Percentiles rank a stretch among this genome's conserved stretches.
Evolutionary conservation across 2,797 vertebrate species (phyloP).

Genomic region (Picus viridis): DNA sequence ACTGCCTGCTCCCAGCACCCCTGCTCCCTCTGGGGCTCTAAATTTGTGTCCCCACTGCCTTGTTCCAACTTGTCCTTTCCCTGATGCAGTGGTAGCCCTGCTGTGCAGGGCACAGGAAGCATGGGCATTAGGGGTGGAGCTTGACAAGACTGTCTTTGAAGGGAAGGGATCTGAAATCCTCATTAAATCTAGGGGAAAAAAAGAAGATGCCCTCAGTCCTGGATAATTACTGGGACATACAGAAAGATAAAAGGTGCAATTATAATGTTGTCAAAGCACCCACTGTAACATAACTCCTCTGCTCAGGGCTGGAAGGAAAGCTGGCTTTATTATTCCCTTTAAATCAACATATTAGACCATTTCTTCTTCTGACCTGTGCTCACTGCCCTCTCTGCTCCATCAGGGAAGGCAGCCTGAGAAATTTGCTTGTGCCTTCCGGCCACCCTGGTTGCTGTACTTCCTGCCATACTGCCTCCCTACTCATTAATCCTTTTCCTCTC

Average conservation of each 20-base stretch:
- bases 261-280: neutral
- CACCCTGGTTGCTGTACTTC: neutral
- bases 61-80: neutral
- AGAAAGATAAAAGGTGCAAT: neutral
- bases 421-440: neutral
- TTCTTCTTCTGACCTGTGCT: neutral
- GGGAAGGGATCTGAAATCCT: neutral
- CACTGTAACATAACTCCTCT: neutral
- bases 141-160: rapidly evolving
- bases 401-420: neutral
- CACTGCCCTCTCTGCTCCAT: rapidly evolving
- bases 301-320: neutral
- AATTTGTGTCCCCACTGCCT: rapidly evolving
- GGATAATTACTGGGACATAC: neutral
- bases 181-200: neutral
- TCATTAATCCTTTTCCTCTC: conserved; percentile 25
- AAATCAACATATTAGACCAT: neutral
- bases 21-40: neutral
- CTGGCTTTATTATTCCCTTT: neutral
- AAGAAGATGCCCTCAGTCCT: neutral
- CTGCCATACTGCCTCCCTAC: conserved; percentile 12
- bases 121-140: neutral
- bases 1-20: rapidly evolving
- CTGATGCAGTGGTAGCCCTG: neutral
- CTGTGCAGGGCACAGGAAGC: rapidly evolving